Evolutionary conservation across 2,797 vertebrate genomes (phyloP), one percentile per base, ranked within the genome.

Genomic region (Gorsachius magnificus): DNA sequence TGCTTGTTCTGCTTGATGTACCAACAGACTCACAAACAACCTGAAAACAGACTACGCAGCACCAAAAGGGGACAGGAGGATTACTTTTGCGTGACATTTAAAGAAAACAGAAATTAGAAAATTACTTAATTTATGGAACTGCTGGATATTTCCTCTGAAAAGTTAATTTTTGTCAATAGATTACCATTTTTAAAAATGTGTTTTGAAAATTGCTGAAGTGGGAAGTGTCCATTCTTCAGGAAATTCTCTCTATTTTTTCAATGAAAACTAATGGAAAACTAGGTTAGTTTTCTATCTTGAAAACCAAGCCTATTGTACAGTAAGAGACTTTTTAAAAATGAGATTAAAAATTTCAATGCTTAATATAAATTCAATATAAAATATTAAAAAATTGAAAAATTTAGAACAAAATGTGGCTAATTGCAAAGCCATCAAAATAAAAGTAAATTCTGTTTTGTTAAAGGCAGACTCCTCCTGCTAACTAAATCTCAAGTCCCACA

Each of bases 21-120:
- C 82, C 86, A 91, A 45, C 29, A 69, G 86, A 79, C 26, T 93
- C 88, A 96, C 75, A 80, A 79, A 19, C 50, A 77, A 36, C 20
- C 41, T 77, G 57, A 38, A 82, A 79, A 20, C 19, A 63, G 16
- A 58, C 21, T 77, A 16, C 1, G 2, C 16, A 53, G 13, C 18
- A n/a, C 46, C 69, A 46, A 53, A 75, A 81, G 16, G 65, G 66
- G 89, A 64, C 69, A 89, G 70, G 74, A 88, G 50, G 13, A 79
- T 65, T 92, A 60, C 91, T 94, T 87, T 92, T 96, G 63, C 84
- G 65, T 16, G 8, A 43, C 68, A 76, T 65, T 84, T 94, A 89
- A 65, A 60, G 57, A 57, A 75, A 82, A 9, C 13, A 53, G 15
- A 70, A 83, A 78, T 46, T 58, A 93, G 72, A 96, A 95, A 83